Evolutionary conservation across 2,888 invertebrate genomes (phyloP).

Genomic region (Stenotaenia linearis): DNA sequence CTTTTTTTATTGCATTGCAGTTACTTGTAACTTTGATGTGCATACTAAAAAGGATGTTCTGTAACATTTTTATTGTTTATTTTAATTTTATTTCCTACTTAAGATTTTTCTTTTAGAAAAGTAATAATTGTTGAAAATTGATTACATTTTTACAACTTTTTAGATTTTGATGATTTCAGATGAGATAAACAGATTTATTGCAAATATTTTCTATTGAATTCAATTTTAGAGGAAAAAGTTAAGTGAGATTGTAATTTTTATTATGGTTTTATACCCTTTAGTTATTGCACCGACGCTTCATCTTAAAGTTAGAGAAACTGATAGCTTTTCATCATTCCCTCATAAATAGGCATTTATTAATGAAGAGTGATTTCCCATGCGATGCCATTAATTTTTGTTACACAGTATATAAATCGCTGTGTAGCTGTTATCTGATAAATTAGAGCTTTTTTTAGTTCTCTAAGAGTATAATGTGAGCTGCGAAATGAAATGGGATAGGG

Average conservation of each 20-base stretch:
- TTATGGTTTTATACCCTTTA: slow-evolving; percentile 5
- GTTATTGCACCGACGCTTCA: background rate
- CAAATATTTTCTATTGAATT: background rate
- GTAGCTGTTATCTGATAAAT: slow-evolving; percentile 9
- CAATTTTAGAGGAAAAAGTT: background rate
- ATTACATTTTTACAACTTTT: too few relatives aligned
- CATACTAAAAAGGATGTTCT: background rate
- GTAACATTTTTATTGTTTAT: background rate
- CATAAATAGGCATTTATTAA: slow-evolving; percentile 17
- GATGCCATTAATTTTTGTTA: slow-evolving; percentile 21
- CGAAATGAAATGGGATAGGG: too few relatives aligned
- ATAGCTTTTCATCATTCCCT: slow-evolving; percentile 20
- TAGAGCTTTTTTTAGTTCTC: background rate
- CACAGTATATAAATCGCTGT: slow-evolving; percentile 14
- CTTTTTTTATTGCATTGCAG: background rate
- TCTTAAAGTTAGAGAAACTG: background rate
- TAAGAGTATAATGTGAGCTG: too few relatives aligned
- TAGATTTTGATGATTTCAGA: too few relatives aligned
- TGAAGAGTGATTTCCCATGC: slow-evolving; percentile 22
- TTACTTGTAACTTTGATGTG: background rate
- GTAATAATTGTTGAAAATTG: too few relatives aligned
- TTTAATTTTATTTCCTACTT: too few relatives aligned
- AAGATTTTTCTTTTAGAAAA: too few relatives aligned
- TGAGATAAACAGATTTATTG: background rate
- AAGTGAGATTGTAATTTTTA: background rate